Conservation (phyloP, 2,113 vertebrate species). For the Nothocercus nigrocapillus region DNA sequence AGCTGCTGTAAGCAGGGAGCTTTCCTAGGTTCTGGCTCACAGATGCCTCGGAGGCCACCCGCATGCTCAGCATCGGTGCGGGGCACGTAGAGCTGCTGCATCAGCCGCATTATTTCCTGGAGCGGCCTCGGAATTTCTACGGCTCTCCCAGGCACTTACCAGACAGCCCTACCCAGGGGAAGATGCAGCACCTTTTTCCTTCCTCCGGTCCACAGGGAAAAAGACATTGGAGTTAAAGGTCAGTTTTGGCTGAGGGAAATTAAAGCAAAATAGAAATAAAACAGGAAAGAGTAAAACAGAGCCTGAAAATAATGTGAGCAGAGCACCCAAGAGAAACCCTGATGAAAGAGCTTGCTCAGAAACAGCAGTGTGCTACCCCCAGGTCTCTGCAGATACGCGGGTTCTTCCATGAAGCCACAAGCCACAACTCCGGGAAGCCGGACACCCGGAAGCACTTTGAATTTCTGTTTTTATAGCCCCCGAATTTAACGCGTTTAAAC, state of each 20-base stretch:
- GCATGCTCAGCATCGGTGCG: accelerated
- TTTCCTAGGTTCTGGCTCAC: not conserved
- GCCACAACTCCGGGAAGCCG: not conserved
- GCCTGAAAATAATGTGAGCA: not conserved
- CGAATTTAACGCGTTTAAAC: accelerated
- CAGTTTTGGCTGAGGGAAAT: not conserved
- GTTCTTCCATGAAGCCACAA: not conserved
- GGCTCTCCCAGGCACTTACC: not conserved
- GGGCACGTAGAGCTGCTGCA: accelerated
- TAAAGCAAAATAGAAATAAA: not conserved
- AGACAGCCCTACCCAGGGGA: accelerated
- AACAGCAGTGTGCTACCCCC: accelerated
- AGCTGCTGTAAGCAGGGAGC: accelerated
- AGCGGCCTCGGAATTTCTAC: too few relatives aligned
- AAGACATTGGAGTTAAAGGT: not conserved
- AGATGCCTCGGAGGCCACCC: accelerated
- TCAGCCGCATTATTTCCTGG: not conserved
- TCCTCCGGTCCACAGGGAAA: not conserved
- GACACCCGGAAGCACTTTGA: not conserved
- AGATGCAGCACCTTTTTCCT: not conserved
- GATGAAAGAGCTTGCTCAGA: not conserved
- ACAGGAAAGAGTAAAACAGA: not conserved
- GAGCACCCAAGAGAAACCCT: not conserved
- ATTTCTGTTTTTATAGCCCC: not conserved
- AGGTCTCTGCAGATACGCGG: accelerated